Conservation (phyloP, 2,113 vertebrate species). For the Varanus salvator region DNA sequence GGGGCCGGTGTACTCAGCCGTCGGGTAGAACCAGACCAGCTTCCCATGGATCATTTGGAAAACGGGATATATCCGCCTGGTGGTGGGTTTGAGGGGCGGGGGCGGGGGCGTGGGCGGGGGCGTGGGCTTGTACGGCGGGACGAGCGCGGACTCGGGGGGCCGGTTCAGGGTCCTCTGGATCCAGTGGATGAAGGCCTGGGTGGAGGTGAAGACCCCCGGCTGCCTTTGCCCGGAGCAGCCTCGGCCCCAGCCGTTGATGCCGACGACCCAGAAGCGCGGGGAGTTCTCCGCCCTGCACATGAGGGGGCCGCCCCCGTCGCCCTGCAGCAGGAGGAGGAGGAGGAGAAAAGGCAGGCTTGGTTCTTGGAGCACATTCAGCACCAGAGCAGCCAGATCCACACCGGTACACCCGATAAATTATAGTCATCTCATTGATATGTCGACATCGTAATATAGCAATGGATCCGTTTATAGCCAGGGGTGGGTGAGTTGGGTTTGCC, state of each 20-base stretch:
- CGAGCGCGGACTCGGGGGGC: not conserved
- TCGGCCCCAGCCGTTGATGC: not conserved
- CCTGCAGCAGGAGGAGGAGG: not conserved
- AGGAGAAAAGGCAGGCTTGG: not conserved
- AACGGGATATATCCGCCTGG: not conserved
- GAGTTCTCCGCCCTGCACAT: not conserved
- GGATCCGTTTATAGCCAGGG: too few species aligned
- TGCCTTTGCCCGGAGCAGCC: not conserved
- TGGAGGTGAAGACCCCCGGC: not conserved
- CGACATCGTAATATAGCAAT: too few species aligned
- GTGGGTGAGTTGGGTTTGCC: too few species aligned
- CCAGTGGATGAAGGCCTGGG: not conserved
- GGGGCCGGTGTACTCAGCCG: too few species aligned
- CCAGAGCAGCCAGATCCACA: not conserved
- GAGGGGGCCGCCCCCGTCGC: constrained; percentile 4
- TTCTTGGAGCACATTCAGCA: too few species aligned
- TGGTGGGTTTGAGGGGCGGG: too few species aligned
- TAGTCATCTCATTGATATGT: too few species aligned
- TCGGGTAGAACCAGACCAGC: not conserved
- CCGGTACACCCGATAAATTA: too few species aligned
- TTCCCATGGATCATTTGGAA: not conserved
- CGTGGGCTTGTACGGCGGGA: not conserved
- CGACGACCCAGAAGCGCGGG: not conserved
- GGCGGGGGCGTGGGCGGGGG: not conserved
- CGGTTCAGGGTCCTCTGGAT: not conserved